Evolutionary conservation across 1,140 invertebrate species (phyloP).

Genomic region (Drosophila pseudoananassae): DNA sequence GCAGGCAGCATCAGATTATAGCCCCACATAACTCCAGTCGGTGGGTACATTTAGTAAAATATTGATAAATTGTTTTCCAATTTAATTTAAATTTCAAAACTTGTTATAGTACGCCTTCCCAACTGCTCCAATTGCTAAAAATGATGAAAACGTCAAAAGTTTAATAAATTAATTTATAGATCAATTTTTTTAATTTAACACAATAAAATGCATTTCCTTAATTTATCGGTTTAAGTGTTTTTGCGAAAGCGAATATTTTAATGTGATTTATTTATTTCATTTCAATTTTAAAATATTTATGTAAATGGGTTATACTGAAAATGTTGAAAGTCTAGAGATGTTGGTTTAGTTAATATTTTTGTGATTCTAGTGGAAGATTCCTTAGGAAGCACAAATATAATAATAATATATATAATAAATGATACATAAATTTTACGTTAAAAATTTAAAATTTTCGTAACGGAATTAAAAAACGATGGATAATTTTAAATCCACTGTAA

Average conservation of each 20-base stretch:
- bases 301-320: too few species aligned
- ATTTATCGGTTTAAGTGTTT: not conserved
- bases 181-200: not conserved
- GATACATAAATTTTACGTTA: too few species aligned
- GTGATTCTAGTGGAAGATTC: too few species aligned
- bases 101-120: slow-evolving; percentile 41
- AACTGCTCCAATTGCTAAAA: slow-evolving; percentile 59
- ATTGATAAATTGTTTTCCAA: not conserved
- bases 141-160: slow-evolving; percentile 50
- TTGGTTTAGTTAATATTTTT: too few species aligned
- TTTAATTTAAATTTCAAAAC: not conserved
- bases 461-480: too few species aligned
- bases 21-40: slow-evolving; percentile 28
- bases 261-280: too few species aligned
- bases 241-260: not conserved
- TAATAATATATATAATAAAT: too few species aligned
- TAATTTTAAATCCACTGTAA: too few species aligned
- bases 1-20: slow-evolving; percentile 47
- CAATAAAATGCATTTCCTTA: not conserved
- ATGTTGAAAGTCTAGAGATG: too few species aligned
- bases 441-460: too few species aligned
- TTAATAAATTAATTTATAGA: slow-evolving; percentile 1
- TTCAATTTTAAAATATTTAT: too few species aligned
- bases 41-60: slow-evolving; percentile 13
- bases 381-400: too few species aligned